Conservation (phyloP, 2,113 vertebrate genomes). For the Phoenicopterus ruber region DNA sequence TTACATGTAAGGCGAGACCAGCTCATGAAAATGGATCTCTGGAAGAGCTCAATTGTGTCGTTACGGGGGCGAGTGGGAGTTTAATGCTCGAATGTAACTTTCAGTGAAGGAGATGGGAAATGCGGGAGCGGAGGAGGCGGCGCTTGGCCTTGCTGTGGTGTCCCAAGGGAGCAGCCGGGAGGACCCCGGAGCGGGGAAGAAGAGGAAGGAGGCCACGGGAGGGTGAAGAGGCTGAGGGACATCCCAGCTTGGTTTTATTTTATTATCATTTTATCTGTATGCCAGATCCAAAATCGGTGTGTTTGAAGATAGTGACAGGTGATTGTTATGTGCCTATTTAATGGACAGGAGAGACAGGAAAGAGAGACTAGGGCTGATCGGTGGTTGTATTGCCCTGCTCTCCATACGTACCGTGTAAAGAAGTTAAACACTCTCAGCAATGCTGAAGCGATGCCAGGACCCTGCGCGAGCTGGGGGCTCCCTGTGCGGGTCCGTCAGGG, state of each 20-base stretch:
- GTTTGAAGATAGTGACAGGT: not conserved
- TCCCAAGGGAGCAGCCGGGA: not conserved
- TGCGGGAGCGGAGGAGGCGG: fast-evolving
- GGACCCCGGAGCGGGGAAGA: fast-evolving
- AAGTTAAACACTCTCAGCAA: not conserved
- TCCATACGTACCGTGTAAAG: too few species aligned
- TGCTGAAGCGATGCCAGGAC: not conserved
- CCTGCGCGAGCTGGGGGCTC: too few species aligned
- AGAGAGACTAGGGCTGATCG: not conserved
- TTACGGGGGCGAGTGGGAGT: not conserved
- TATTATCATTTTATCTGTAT: not conserved
- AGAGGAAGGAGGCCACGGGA: not conserved
- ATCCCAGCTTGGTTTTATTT: not conserved
- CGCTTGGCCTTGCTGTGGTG: not conserved
- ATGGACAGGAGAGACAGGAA: not conserved
- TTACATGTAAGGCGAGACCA: not conserved
- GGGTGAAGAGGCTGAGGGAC: not conserved
- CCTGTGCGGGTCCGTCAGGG: not conserved
- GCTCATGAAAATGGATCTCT: conserved; percentile 17
- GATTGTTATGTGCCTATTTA: not conserved
- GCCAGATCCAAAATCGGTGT: not conserved
- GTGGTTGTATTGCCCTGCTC: not conserved
- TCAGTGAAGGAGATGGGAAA: not conserved
- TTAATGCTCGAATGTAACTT: not conserved
- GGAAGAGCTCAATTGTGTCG: not conserved